Conservation (phyloP, 2,113 vertebrate genomes). For the Martes martes region DNA sequence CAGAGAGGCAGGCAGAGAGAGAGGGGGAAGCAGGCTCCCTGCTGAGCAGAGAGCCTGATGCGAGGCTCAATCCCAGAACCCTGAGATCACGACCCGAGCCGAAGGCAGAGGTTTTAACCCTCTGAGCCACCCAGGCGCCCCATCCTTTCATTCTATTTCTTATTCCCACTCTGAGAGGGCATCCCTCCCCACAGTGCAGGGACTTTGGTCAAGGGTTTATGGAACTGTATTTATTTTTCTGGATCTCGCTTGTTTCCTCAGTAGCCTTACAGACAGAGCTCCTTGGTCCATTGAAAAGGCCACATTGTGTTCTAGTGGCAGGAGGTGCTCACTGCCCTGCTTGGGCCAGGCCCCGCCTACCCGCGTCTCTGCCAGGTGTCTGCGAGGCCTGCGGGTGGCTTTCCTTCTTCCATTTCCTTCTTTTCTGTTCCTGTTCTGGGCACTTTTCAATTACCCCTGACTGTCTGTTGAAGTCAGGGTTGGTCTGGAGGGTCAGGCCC, state of each 20-base stretch:
- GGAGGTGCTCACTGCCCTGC: neutral
- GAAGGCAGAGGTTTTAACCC: no score
- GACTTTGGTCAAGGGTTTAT: neutral
- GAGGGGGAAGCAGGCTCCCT: no score
- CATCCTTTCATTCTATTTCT: neutral
- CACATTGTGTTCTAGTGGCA: neutral
- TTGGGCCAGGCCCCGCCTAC: neutral
- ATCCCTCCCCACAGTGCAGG: neutral
- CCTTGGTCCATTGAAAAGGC: neutral
- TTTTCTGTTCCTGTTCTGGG: no score
- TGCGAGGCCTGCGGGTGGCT: neutral
- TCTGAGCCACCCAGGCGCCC: no score
- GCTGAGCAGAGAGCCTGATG: no score
- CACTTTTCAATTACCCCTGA: neutral
- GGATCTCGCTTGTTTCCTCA: neutral
- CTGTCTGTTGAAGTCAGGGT: neutral
- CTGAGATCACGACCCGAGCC: no score
- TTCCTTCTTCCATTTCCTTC: neutral
- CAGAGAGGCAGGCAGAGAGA: no score
- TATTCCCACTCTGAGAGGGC: neutral
- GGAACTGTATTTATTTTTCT: neutral
- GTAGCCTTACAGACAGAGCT: neutral
- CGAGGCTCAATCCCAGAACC: no score
- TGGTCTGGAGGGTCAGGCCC: neutral
- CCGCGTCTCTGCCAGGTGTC: neutral